phyloP scores from a whole-genome alignment of 2,888 invertebrate genomes.

The Odontomyia ornata region DNA sequence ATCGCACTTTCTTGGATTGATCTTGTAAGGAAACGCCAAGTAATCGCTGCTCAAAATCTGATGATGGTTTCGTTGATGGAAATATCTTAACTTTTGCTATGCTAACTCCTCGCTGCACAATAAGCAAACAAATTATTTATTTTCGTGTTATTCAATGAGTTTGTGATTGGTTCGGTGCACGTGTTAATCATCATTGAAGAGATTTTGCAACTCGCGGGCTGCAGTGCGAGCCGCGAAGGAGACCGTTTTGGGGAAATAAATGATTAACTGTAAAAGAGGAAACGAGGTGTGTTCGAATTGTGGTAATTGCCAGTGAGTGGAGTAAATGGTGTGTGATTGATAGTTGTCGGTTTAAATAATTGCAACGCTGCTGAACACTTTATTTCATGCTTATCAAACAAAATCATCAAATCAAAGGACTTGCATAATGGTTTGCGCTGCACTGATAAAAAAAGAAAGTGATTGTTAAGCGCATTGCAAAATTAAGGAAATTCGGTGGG shows the following conservation, averaged over 20 bases:
- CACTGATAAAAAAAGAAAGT: too few species aligned
- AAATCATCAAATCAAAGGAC: too few species aligned
- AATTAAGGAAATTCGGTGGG: too few species aligned
- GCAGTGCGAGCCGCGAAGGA: background rate
- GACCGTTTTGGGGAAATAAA: background rate
- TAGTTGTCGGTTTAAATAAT: too few species aligned
- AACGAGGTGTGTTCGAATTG: background rate
- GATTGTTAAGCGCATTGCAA: too few species aligned
- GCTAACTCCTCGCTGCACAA: too few species aligned
- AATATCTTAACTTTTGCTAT: too few species aligned
- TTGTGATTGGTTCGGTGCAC: background rate
- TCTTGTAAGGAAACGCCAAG: background rate
- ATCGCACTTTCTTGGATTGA: background rate
- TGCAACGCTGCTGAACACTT: too few species aligned
- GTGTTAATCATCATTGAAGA: background rate
- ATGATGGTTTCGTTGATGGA: background rate
- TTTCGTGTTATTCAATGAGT: too few species aligned
- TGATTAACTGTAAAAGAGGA: background rate
- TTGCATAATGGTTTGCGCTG: too few species aligned
- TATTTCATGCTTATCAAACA: too few species aligned
- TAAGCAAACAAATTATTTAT: too few species aligned
- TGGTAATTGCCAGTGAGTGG: background rate
- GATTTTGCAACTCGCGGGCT: background rate
- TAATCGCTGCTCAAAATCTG: background rate
- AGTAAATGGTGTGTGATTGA: background rate